Base-by-base conservation (phyloP, 2,113 vertebrate genomes). In the Leucosticte australis region DNA sequence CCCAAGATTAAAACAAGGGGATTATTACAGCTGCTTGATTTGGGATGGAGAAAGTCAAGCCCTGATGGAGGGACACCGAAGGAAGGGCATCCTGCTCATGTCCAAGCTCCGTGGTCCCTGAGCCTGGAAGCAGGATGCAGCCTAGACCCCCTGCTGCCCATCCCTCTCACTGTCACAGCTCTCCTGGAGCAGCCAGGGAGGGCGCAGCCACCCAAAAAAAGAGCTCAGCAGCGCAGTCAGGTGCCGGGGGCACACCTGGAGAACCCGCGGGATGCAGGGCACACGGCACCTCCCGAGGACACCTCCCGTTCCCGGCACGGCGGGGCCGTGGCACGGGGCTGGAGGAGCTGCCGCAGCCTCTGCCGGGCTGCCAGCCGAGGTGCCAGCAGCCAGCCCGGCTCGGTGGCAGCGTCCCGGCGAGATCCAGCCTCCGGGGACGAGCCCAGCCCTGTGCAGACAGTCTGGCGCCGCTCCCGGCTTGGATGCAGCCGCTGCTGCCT, bases 381-480 rank as follows among this genome's bases (percentile, higher is more conserved):
- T 89, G 76, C 41, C 71, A 4, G n/a, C 71, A 90, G 63, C 27
- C 44, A 57, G 49, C n/a, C 77, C 4, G 4, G 64, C 42, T 56
- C 2, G 4, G 67, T 64, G 83, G 79, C 94, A 90, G 42, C 2
- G 2, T 49, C 86, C 4, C 3, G 47, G 53, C 37, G 3, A 35
- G 70, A 28, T 37, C 6, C 7, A 6, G 63, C 37, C 94, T 21
- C 84, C 1, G 8, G 87, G 94, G 92, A 87, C 0, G 2, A 64
- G 44, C 49, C 56, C 13, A 2, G 65, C 85, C 75, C 87, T 35
- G 37, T 35, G 92, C 94, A 96, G 95, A 95, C 96, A 93, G 85
- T 11, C 85, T 94, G 94, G 83, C 71, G 71, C 82, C 88, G 0
- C 42, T 94, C 68, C 79, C 71, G 2, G 4, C 69, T 78, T 9